Base-by-base conservation (phyloP, 2,113 vertebrate species). In the Prionailurus viverrinus region DNA sequence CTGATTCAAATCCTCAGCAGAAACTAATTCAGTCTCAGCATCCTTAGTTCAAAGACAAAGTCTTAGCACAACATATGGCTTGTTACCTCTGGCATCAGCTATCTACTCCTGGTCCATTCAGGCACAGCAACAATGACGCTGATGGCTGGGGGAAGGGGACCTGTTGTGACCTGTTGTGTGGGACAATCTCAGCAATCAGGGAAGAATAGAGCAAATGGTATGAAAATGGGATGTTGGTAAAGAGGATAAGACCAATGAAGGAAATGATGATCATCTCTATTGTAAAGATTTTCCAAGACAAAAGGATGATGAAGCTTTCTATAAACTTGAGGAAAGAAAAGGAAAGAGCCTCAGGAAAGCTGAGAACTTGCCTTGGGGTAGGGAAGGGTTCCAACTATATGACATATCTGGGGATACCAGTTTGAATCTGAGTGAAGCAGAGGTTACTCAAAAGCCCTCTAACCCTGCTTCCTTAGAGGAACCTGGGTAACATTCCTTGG, bases 41-140 rank as follows among this genome's bases (percentile, higher is more conserved):
- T 33, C 41, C n/a, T 74, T 33, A 58, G 31, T 53, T 95, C 55
- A 96, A 74, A 93, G 48, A 86, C 18, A 89, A 84, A 80, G 51
- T 55, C 53, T 63, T 63, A 71, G 29, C 5, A 21, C 4, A 58
- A 53, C 16, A 18, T 4, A 16, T n/a, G 36, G 65, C 66, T 82
- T 29, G 25, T 23, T 58, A 45, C 66, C 48, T 65, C 41, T 41
- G n/a, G 5, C 13, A 61, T 91, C 58, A 76, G 36, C 18, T 68
- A 4, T 58, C 14, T 39, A 53, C 19, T 6, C 4, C 61, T 29
- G 16, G 55, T 71, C 53, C 16, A 23, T 33, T 27, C 27, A 71
- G 29, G 25, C 13, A 71, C 2, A 41, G 48, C 12, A 61, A 29
- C 23, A 33, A 74, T 29, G 48, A 87, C 25, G 53, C 65, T 29